Conservation (phyloP, 2,797 vertebrate species). For the Cossypha polioptera region DNA sequence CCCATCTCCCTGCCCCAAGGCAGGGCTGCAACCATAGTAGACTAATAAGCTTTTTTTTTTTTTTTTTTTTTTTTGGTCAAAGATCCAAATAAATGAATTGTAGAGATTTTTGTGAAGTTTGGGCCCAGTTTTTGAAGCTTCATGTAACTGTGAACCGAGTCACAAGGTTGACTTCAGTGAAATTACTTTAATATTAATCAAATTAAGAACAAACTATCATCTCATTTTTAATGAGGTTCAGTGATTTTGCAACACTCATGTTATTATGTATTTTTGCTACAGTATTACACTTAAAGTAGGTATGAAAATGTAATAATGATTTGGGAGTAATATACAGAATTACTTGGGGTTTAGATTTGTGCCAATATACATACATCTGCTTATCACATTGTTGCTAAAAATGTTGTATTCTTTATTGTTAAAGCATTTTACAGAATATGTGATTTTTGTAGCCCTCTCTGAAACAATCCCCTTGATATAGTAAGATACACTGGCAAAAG, state of each 20-base stretch:
- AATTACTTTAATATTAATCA: neutral
- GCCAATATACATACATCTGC: neutral
- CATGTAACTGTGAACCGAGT: neutral
- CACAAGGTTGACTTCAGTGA: neutral
- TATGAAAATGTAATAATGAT: neutral
- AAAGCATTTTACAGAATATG: neutral
- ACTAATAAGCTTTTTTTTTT: neutral
- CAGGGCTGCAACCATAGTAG: neutral
- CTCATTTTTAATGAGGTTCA: neutral
- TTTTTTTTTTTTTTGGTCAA: neutral
- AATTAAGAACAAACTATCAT: neutral
- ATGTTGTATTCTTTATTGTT: neutral
- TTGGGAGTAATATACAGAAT: neutral
- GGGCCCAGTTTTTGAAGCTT: neutral
- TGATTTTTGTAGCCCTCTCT: neutral
- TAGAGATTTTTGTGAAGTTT: neutral
- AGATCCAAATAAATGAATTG: neutral
- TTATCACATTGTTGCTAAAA: neutral
- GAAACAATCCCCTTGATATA: neutral
- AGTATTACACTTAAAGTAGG: neutral
- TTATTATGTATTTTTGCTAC: neutral
- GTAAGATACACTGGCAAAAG: neutral
- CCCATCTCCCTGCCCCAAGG: slow-evolving; percentile 58
- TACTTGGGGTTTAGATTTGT: neutral
- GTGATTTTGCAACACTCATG: neutral